Evolutionary conservation across 2,888 invertebrate genomes (phyloP), one percentile per base, ranked within the genome.

Genomic region (Cantharis nigra): DNA sequence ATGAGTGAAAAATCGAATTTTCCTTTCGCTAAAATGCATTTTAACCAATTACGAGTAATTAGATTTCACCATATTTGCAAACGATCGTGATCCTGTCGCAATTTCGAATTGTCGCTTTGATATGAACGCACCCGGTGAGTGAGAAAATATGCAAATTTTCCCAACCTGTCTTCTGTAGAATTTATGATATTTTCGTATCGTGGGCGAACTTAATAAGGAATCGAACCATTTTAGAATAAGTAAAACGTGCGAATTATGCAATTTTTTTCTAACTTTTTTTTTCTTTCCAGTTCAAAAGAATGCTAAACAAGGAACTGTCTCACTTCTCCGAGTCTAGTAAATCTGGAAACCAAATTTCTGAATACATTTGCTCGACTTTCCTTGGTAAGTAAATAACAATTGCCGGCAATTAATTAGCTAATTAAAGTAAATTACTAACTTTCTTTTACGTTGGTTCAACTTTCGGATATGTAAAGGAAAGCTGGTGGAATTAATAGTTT

Each of bases 271-370:
- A 26, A 69, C 49, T 5, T 74, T 77, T 63, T 63, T 75, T 89
- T 83, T 88, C 85, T 77, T 92, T 92, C 78, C 94, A 99, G 98
- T 99, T 99, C 93, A 99, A 99, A 91, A 94, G 98, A 89, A 98
- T 99, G 98, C 94, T 99, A 90, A 99, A 99, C 92, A 97, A 98
- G 91, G 99, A 99, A 91, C 92, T 99, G 87, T 97, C 97, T 87
- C 99, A 99, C 90, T 99, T 99, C 91, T 98, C 98, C 81, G 99
- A 99, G 90, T 98, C 98, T 82, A 98, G 98, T 91, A 98, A 96
- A 91, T 98, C 98, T 84, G 99, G 99, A 87, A 98, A 98, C 91
- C 98, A 99, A 92, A 98, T 99, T 89, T 98, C 99, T 78, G 98
- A 99, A 90, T 99, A 98, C 91, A 98, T 99, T 91, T 98, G 98